Evolutionary conservation across 2,113 vertebrate genomes (phyloP).

Genomic region (Tupaia tana): DNA sequence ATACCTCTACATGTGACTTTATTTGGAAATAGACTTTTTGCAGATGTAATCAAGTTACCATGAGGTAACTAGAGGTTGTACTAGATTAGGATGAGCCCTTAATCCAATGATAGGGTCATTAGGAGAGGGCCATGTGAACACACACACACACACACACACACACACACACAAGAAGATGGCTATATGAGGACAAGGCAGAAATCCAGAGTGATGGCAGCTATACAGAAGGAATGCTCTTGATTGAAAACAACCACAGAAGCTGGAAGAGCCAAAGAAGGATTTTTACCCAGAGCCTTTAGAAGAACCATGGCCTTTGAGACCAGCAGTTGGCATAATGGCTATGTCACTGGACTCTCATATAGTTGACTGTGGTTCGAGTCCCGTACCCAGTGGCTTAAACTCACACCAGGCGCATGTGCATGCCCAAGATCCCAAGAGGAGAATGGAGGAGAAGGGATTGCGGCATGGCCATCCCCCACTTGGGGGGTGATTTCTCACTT

Average conservation of each 20-base stretch:
- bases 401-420: no score
- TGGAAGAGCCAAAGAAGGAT: not conserved
- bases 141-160: not conserved
- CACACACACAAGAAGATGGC: not conserved
- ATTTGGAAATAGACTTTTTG: conserved; percentile 2
- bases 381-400: no score
- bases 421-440: no score
- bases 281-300: not conserved
- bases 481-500: no score
- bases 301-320: not conserved
- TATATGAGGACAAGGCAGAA: not conserved
- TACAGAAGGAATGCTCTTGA: not conserved
- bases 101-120: not conserved
- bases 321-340: not conserved
- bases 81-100: not conserved
- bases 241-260: not conserved
- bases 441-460: no score
- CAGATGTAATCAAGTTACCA: not conserved
- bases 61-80: not conserved
- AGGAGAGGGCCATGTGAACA: not conserved
- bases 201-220: no score
- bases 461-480: no score
- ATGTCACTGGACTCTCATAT: no score
- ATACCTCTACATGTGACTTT: not conserved
- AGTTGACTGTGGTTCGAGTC: no score